These are phyloP conservation scores for Hyphantria cunea DNA, from an alignment of 1,140 invertebrate genomes.

Conservation along the genomic window DNA sequence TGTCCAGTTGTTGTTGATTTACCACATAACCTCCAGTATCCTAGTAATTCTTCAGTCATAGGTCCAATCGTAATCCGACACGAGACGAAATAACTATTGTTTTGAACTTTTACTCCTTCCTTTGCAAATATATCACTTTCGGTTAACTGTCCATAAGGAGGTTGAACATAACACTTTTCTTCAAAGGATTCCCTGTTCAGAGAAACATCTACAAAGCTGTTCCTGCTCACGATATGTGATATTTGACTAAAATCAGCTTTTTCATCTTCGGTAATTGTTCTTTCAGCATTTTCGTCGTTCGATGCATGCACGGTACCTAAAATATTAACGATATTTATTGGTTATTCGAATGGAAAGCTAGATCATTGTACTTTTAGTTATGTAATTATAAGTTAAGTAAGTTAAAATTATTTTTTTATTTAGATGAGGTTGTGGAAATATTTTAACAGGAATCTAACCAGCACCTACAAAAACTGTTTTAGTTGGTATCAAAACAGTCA, in stretches of 20 bases:
- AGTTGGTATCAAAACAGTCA: no score
- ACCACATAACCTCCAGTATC: slow-evolving; percentile 37
- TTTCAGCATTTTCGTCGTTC: background rate
- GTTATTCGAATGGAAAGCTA: background rate
- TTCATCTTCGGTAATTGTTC: background rate
- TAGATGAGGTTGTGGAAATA: no score
- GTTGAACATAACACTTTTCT: slow-evolving; percentile 32
- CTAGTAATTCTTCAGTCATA: slow-evolving; percentile 26
- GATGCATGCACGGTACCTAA: background rate
- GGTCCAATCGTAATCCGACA: slow-evolving; percentile 41
- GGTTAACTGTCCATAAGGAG: slow-evolving; percentile 16
- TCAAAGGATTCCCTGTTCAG: slow-evolving; percentile 9
- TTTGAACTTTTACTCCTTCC: slow-evolving; percentile 19
- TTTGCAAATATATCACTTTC: background rate
- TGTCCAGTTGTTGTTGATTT: background rate
- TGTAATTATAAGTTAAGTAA: no score
- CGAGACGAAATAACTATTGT: slow-evolving; percentile 29
- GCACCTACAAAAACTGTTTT: no score
- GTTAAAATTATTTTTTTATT: no score
- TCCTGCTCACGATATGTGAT: slow-evolving; percentile 13
- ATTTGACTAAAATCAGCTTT: slow-evolving; percentile 8
- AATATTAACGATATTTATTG: background rate
- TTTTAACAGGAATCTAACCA: no score
- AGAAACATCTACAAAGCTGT: slow-evolving; percentile 26
- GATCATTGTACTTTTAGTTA: no score